Conservation (phyloP, 2,888 invertebrate genomes). For the Julus scandinavius region DNA sequence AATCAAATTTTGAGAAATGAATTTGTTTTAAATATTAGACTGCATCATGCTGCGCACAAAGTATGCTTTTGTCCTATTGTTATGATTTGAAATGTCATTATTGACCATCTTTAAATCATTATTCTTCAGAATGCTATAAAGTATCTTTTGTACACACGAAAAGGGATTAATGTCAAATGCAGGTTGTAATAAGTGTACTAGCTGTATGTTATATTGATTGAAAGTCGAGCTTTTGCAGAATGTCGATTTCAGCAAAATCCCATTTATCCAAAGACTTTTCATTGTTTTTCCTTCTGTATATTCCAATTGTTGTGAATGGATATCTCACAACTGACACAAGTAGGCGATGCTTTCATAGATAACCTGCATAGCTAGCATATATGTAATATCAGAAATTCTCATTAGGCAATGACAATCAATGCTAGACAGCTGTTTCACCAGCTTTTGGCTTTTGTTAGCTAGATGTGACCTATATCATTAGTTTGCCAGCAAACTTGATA, state of each 20-base stretch:
- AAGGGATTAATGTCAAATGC: too few species aligned
- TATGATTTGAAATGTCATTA: too few species aligned
- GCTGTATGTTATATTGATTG: neutral
- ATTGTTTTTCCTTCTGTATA: neutral
- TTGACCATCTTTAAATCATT: too few species aligned
- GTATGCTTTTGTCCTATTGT: too few species aligned
- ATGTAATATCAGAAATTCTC: neutral
- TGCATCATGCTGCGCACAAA: too few species aligned
- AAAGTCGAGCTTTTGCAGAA: neutral
- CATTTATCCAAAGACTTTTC: neutral
- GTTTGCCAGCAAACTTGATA: neutral
- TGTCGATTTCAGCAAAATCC: neutral
- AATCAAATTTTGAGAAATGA: too few species aligned
- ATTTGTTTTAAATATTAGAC: too few species aligned
- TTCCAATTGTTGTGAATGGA: neutral
- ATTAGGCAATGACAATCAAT: neutral
- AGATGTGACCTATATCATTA: neutral
- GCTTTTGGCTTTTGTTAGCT: neutral
- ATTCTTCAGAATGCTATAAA: too few species aligned
- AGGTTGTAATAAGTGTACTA: too few species aligned
- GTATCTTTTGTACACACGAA: too few species aligned
- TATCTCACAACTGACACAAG: neutral
- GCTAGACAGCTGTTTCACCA: constrained; percentile 7
- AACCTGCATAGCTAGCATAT: neutral
- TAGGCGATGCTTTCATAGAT: neutral